A percentile compares a stretch with the other conserved stretches of the same genome.
Evolutionary conservation across 2,113 vertebrate species (phyloP).

Genomic region (Cricetomys ansorgei): DNA sequence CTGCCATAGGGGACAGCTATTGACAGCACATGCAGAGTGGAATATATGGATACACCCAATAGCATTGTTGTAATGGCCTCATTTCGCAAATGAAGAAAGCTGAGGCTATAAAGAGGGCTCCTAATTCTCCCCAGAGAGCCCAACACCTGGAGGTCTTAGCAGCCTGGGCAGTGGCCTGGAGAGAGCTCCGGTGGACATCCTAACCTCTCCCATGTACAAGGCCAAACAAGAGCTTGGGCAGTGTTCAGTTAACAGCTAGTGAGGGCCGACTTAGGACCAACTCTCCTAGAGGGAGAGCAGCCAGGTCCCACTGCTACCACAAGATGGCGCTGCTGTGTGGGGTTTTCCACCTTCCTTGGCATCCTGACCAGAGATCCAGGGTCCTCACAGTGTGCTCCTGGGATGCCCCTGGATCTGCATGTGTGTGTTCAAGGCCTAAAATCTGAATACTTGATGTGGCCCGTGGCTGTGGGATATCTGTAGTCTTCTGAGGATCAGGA

Average conservation of each 20-base stretch:
- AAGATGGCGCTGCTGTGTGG: slow-evolving; percentile 30
- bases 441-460: neutral
- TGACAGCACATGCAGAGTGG: fast-evolving
- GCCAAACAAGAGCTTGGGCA: neutral
- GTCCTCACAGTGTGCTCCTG: neutral
- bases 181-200: too few relatives aligned
- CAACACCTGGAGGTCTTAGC: fast-evolving
- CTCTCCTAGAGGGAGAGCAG: neutral
- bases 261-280: neutral
- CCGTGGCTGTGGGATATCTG: neutral
- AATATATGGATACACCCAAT: fast-evolving
- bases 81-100: neutral
- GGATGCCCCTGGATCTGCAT: fast-evolving
- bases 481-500: neutral
- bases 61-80: neutral
- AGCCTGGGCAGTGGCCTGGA: fast-evolving
- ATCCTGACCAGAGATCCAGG: neutral
- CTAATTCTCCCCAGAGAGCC: neutral
- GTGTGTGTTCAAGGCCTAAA: neutral
- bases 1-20: fast-evolving
- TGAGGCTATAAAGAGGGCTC: neutral
- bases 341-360: neutral
- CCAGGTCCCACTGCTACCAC: neutral
- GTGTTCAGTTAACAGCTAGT: neutral
- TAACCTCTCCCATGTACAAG: fast-evolving